Percentiles rank a stretch among this genome's conserved stretches.
Conservation (phyloP, 2,113 vertebrate genomes). For the Callipepla squamata region DNA sequence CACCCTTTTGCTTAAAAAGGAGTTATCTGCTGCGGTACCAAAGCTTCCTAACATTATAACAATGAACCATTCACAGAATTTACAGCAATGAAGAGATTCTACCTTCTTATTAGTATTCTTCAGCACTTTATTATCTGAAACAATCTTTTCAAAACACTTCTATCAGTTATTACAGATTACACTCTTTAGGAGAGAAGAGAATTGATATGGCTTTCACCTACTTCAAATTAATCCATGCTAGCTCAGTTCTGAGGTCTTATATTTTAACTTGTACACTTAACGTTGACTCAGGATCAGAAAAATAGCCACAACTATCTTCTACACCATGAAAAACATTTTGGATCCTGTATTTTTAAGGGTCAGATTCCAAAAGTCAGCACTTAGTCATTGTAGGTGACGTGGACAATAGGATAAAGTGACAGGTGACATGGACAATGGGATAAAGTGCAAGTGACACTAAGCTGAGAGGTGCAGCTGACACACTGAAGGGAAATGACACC, state of each 20-base stretch:
- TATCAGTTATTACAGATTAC: slow-evolving; percentile 54
- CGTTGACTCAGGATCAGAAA: neutral
- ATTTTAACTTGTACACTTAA: neutral
- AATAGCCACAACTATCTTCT: neutral
- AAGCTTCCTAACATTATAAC: neutral
- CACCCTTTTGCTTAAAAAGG: neutral
- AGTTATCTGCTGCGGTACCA: neutral
- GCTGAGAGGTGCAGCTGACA: too few species aligned
- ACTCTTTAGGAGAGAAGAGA: slow-evolving; percentile 7
- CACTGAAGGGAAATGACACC: too few species aligned
- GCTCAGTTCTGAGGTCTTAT: neutral
- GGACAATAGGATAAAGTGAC: too few species aligned
- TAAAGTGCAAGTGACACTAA: too few species aligned
- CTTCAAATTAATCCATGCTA: slow-evolving; percentile 1
- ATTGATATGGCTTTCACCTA: slow-evolving; percentile 50
- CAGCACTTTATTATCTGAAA: slow-evolving; percentile 7
- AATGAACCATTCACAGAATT: neutral
- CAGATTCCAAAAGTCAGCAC: neutral
- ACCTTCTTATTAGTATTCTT: slow-evolving; percentile 45
- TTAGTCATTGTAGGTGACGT: neutral
- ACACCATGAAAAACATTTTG: neutral
- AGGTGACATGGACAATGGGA: too few species aligned
- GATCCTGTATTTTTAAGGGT: neutral
- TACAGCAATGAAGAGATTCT: neutral
- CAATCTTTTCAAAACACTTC: slow-evolving; percentile 59